phyloP scores from a whole-genome alignment of 2,113 vertebrate species.

The Piprites chloris region DNA sequence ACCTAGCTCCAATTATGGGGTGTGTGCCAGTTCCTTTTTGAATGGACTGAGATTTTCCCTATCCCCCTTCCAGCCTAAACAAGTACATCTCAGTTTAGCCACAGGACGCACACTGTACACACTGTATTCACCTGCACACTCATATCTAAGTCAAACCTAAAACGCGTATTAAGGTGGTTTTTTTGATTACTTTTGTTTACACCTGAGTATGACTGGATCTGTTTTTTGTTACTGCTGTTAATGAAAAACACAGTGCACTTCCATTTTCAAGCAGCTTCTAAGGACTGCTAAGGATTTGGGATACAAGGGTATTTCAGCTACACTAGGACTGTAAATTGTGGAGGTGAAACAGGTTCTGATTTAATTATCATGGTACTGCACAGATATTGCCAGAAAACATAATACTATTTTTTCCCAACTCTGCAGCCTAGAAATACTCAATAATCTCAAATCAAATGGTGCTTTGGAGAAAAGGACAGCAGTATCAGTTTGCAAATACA shows the following conservation, averaged over 20 bases:
- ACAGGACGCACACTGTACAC: neutral
- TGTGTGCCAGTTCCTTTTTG: neutral
- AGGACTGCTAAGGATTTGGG: neutral
- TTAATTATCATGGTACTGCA: neutral
- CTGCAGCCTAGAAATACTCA: neutral
- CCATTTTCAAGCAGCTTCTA: neutral
- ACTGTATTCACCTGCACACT: neutral
- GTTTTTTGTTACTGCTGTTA: neutral
- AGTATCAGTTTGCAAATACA: neutral
- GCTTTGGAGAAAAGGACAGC: neutral
- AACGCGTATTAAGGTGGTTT: fast-evolving
- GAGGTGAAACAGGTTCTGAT: neutral
- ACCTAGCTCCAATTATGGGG: neutral
- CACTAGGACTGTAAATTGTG: neutral
- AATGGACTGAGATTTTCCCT: neutral
- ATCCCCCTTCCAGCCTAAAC: neutral
- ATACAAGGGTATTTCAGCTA: neutral
- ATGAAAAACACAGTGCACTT: neutral
- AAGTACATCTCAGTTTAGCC: neutral
- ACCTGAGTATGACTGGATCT: neutral
- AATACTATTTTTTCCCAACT: neutral
- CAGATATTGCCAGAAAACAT: neutral
- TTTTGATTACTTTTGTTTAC: neutral
- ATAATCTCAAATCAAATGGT: neutral
- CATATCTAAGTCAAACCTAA: neutral